These are phyloP conservation scores for Ectemnius continuus DNA, from an alignment of 2,888 invertebrate species.

Conservation along the genomic window DNA sequence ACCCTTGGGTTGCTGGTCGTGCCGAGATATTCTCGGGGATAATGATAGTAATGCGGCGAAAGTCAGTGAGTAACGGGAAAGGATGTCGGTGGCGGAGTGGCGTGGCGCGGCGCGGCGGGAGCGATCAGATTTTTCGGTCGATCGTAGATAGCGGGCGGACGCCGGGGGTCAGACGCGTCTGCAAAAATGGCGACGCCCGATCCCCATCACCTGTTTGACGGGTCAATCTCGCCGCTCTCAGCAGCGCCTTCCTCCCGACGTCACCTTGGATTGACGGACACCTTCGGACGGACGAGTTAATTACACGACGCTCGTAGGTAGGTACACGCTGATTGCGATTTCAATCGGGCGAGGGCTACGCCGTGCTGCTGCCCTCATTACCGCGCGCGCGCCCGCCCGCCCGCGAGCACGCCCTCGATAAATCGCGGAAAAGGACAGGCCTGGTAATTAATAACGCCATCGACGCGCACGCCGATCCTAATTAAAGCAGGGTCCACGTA, in stretches of 20 bases:
- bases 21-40: conserved; percentile 51
- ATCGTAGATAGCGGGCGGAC: conserved; percentile 41
- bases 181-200: conserved; percentile 48
- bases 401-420: not conserved
- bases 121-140: conserved; percentile 48
- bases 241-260: conserved; percentile 20
- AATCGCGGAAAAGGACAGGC: conserved; percentile 3
- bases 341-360: not conserved
- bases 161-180: conserved; percentile 50
- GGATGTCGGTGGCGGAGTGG: conserved; percentile 36
- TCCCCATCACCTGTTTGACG: conserved; percentile 51
- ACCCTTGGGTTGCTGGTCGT: conserved; percentile 33
- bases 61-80: conserved; percentile 52
- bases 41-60: conserved; percentile 63
- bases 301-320: conserved; percentile 35
- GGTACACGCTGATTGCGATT: not conserved
- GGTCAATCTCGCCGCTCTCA: conserved; percentile 44
- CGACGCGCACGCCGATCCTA: not conserved
- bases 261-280: conserved; percentile 33
- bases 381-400: too few species aligned
- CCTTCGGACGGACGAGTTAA: conserved; percentile 42
- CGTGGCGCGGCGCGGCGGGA: too few species aligned
- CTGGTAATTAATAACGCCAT: conserved; percentile 2
- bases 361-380: conserved; percentile 1
- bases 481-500: conserved; percentile 2